Conservation (phyloP, 2,113 vertebrate genomes). For the Grus americana region DNA sequence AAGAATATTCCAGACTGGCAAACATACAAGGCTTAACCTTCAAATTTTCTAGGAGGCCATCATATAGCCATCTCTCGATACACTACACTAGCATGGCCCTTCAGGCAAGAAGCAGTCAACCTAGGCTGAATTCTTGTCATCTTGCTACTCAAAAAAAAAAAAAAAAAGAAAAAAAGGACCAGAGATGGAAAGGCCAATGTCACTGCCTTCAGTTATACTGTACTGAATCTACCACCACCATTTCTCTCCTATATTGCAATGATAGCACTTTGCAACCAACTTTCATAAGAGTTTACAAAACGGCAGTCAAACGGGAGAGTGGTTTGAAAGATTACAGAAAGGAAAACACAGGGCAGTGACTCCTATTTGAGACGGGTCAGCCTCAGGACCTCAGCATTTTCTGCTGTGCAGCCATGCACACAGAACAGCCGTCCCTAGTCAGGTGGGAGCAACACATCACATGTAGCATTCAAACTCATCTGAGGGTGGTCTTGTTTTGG, state of each 20-base stretch:
- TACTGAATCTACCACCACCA: background rate
- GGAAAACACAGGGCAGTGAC: background rate
- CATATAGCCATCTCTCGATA: background rate
- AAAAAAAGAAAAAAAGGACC: background rate
- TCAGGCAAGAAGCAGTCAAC: background rate
- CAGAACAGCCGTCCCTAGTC: background rate
- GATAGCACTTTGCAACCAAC: background rate
- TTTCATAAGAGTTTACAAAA: background rate
- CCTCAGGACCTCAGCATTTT: background rate
- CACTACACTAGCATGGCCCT: background rate
- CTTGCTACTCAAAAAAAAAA: background rate
- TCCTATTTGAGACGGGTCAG: background rate
- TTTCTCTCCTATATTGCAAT: background rate
- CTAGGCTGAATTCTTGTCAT: background rate
- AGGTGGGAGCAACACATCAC: background rate
- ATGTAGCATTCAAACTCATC: background rate
- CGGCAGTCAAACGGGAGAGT: background rate
- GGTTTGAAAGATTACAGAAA: background rate
- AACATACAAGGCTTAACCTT: background rate
- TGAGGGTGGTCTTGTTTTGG: background rate
- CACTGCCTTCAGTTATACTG: background rate
- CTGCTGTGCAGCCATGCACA: fast-evolving
- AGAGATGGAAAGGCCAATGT: background rate
- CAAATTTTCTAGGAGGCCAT: background rate
- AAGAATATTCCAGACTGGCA: background rate